Base-by-base conservation (phyloP, 1,140 invertebrate species). In the Lasaia peninsularis region DNA sequence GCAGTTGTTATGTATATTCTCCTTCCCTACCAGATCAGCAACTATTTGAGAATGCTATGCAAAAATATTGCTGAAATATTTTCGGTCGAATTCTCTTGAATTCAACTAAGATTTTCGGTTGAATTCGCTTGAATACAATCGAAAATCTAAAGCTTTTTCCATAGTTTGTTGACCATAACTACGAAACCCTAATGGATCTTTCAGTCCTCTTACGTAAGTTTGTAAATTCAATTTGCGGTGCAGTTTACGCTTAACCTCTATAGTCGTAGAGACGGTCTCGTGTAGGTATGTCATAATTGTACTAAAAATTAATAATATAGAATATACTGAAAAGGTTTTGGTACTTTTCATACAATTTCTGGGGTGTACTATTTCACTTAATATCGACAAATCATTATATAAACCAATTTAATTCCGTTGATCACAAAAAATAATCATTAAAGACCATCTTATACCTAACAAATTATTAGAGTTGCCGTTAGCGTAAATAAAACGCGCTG, bases 91-190 rank as follows among this genome's bases (percentile, higher is more conserved):
- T n/a, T n/a, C n/a, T n/a, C n/a, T n/a, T n/a, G n/a, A n/a, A n/a
- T n/a, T n/a, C n/a, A n/a, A n/a, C n/a, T n/a, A n/a, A n/a, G n/a
- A n/a, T n/a, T n/a, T n/a, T n/a, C n/a, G n/a, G n/a, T n/a, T n/a
- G n/a, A n/a, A n/a, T n/a, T n/a, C n/a, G n/a, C n/a, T n/a, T n/a
- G n/a, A n/a, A n/a, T n/a, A n/a, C n/a, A n/a, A n/a, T n/a, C n/a
- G n/a, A n/a, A 51, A 63, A 52, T 62, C 28, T n/a, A 58, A 31
- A 33, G 54, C 53, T 35, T 62, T 57, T 50, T 61, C 59, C 11
- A 61, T 52, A 2, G 49, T 33, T 34, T 10, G 8, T 14, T 54
- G 54, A 62, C 14, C 60, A 18, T 28, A 62, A n/a, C n/a, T 62
- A 34, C 37, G 55, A 2, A 37, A 62, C 1, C 60, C 60, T 54